These are phyloP conservation scores for Melanerpes formicivorus DNA, from an alignment of 2,113 vertebrate species.

Conservation along the genomic window DNA sequence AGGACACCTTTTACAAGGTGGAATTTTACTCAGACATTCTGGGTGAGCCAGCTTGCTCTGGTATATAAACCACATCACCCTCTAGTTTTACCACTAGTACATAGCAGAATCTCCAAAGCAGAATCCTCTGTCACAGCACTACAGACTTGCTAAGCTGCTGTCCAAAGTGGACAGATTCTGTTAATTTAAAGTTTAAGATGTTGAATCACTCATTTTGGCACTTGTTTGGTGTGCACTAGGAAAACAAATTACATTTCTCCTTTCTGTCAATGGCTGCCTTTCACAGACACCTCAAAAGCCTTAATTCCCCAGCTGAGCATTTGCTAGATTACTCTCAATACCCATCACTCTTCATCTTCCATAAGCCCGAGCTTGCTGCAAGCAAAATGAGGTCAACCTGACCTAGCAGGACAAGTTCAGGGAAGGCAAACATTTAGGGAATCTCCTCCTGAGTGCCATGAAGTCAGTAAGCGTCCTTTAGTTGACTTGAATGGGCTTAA, in stretches of 20 bases:
- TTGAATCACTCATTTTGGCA: slow-evolving; percentile 4
- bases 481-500: neutral
- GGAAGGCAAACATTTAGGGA: neutral
- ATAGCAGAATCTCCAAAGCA: neutral
- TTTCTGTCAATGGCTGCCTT: neutral
- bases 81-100: neutral
- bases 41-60: neutral
- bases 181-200: neutral
- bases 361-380: neutral
- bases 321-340: neutral
- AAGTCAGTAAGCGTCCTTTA: neutral
- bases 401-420: neutral
- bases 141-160: neutral
- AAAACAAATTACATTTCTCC: neutral
- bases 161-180: neutral
- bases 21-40: neutral
- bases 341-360: neutral
- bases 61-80: neutral
- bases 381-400: neutral
- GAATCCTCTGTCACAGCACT: neutral
- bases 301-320: neutral
- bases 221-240: neutral
- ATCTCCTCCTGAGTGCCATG: neutral
- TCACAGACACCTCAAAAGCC: neutral
- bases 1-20: neutral